phyloP scores from a whole-genome alignment of 2,888 invertebrate species.

The Macaria notata region DNA sequence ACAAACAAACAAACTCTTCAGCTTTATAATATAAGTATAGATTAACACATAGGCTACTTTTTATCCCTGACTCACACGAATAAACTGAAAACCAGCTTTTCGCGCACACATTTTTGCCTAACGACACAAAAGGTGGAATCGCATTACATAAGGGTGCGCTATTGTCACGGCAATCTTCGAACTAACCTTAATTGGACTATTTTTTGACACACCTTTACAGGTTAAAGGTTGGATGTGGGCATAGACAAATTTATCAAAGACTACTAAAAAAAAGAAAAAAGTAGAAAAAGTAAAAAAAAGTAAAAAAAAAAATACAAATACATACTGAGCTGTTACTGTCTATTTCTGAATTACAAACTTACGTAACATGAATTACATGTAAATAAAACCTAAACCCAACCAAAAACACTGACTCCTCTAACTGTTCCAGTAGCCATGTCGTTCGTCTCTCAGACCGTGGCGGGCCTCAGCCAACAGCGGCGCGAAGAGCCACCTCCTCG shows the following conservation, averaged over 20 bases:
- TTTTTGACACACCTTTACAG: conserved; percentile 18
- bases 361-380: not conserved
- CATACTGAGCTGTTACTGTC: too few relatives aligned
- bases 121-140: conserved; percentile 11
- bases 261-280: not conserved
- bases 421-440: conserved; percentile 70
- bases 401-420: conserved; percentile 36
- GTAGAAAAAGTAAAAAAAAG: not conserved
- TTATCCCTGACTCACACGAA: too few relatives aligned
- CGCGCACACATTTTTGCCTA: conserved; percentile 2
- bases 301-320: too few relatives aligned
- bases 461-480: conserved; percentile 71
- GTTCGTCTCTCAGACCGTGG: conserved; percentile 82
- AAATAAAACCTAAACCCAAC: not conserved
- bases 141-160: conserved; percentile 18
- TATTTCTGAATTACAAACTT: too few relatives aligned
- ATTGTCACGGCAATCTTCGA: conserved; percentile 23
- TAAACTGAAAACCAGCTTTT: not conserved
- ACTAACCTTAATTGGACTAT: conserved; percentile 19
- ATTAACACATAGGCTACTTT: too few relatives aligned
- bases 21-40: too few relatives aligned
- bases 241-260: not conserved
- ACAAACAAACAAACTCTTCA: too few relatives aligned
- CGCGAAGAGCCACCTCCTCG: conserved; percentile 69
- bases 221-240: conserved; percentile 5